Base-by-base conservation (phyloP, 1,140 invertebrate genomes). In the Zophobas morio region DNA sequence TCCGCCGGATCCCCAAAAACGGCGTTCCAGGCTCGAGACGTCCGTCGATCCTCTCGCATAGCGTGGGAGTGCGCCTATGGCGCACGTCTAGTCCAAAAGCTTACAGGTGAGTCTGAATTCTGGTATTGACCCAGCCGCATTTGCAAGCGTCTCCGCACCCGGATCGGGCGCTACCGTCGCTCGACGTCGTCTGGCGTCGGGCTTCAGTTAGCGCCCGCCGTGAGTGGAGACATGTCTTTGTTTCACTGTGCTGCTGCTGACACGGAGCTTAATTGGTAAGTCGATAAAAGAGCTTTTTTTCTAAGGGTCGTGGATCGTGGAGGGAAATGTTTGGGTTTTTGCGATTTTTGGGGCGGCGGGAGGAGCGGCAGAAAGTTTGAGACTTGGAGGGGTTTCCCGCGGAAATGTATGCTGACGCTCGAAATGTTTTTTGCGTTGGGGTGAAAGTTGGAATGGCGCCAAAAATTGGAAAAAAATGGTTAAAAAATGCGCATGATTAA, bases 201-300 rank as follows among this genome's bases (percentile, higher is more conserved):
- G 81, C 83, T 81, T 81, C 82, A 85, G 84, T 85, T 81, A 83
- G 82, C 82, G 82, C 79, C 80, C 46, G 81, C 76, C 81, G 83
- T 79, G 82, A 79, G 84, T 83, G 82, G 80, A 82, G 84, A 80
- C 75, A 85, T 85, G 84, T 82, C 81, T 85, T 84, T 85, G 84
- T 80, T 77, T 81, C 63, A 79, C 77, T 81, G 81, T 85, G 80
- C 76, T 78, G 80, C 76, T 78, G 76, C 82, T 78, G 75, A 74
- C 75, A 77, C 79, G 78, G 74, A 77, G 76, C 75, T 81, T 78
- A 81, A 84, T 81, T 85, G 84, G 84, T 85, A 84, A 85, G 84
- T 84, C 63, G 20, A 74, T 40, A 57, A 40, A 66, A 66, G 6
- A 35, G 8, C 4, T 40, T 33, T 47, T 39, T 73, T 5, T 37